A percentile compares a stretch with the other conserved stretches of the same genome.
These are phyloP conservation scores for Chironomus tentans DNA, from an alignment of 2,888 invertebrate species.

Conservation along the genomic window DNA sequence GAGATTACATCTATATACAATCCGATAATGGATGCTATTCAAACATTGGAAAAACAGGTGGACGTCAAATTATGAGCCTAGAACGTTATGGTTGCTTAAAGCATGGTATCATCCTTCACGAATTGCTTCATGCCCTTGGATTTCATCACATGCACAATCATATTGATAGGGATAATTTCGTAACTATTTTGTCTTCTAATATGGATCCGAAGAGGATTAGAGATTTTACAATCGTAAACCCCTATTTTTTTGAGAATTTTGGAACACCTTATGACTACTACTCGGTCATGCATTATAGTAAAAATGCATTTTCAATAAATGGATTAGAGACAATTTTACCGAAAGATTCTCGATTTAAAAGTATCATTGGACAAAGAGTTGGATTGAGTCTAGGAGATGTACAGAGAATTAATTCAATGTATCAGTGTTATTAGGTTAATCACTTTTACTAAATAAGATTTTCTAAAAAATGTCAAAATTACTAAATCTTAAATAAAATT, in stretches of 20 bases:
- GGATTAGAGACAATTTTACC: background rate
- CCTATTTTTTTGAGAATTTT: background rate
- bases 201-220: background rate
- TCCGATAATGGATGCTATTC: background rate
- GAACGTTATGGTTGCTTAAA: no score
- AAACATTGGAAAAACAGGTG: background rate
- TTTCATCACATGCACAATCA: background rate
- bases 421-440: background rate
- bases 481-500: no score
- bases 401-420: background rate
- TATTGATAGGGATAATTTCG: background rate
- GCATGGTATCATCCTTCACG: background rate
- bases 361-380: background rate
- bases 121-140: background rate
- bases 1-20: background rate
- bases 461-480: no score
- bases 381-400: background rate
- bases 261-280: background rate
- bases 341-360: background rate
- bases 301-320: background rate
- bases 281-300: background rate
- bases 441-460: no score
- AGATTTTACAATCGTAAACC: background rate
- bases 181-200: background rate
- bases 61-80: background rate